These are phyloP conservation scores for Arrhopalites spinosus DNA, from an alignment of 2,888 invertebrate species.

Conservation along the genomic window DNA sequence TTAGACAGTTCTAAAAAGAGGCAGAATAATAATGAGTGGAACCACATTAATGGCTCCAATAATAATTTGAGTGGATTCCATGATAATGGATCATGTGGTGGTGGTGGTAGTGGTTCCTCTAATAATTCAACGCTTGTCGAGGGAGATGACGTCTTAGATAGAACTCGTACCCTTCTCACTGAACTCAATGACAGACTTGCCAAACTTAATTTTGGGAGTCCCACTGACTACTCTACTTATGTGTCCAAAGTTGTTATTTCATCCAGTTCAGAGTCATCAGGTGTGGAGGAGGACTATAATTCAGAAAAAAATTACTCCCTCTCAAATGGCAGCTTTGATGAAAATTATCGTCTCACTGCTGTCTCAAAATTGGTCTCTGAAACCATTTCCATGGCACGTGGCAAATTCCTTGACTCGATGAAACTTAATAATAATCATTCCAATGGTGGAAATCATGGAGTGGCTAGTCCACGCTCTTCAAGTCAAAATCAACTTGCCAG, in stretches of 20 bases:
- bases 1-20: background rate
- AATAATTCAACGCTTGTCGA: slow-evolving; percentile 17
- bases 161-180: slow-evolving; percentile 49
- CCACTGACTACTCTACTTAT: slow-evolving; percentile 46
- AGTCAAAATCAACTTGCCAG: too few relatives aligned
- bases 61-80: background rate
- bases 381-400: slow-evolving; percentile 55
- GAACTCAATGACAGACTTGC: slow-evolving; percentile 55
- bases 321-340: slow-evolving; percentile 46
- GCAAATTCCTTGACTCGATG: slow-evolving; percentile 56
- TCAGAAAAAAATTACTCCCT: slow-evolving; percentile 55
- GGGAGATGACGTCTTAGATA: slow-evolving; percentile 45
- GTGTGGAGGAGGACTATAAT: slow-evolving; percentile 56
- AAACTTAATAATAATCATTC: slow-evolving; percentile 35
- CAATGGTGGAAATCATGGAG: background rate
- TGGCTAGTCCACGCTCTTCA: background rate
- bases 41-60: background rate
- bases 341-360: slow-evolving; percentile 47
- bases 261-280: slow-evolving; percentile 51
- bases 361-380: slow-evolving; percentile 49
- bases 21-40: background rate
- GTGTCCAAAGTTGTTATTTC: slow-evolving; percentile 52
- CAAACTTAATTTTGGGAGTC: slow-evolving; percentile 45
- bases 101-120: background rate
- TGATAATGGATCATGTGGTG: background rate